Base-by-base conservation (phyloP, 2,888 invertebrate species). In the Caenorhabditis parvicauda region DNA sequence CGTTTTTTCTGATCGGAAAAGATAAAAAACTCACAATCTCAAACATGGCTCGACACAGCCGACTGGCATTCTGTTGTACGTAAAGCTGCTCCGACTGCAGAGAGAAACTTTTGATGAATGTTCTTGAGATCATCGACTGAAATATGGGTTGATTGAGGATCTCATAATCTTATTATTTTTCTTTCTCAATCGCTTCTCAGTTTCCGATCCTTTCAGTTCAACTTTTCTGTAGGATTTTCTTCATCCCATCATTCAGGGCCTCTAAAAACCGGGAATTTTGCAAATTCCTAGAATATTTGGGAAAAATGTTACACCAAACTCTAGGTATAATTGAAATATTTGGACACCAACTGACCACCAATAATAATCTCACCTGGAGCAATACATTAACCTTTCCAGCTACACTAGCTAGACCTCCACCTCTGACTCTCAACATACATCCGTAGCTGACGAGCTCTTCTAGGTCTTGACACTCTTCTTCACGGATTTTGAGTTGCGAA, bases 351-450 rank as follows among this genome's bases (percentile, higher is more conserved):
- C n/a, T 35, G n/a, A 35, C 35, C 35, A n/a, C n/a, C n/a, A n/a
- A n/a, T n/a, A n/a, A 3, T 27, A 17, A 47, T 29, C 17, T 1
- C 38, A 66, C 83, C 60, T 94, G 93, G 75, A 98, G 86, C 14
- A 98, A 84, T 69, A 94, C 91, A 83, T 94, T 94, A 32, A 93
- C 93, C 87, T 95, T 95, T 75, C 92, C 94, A 74, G 91, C 88
- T 17, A 91, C 87, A 81, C 92, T 91, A 81, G 94, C 94, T 2
- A 89, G 87, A 0, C 91, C 90, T 5, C 92, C 89, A 6, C 91
- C 89, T 63, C 88, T 87, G 0, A 91, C 89, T 25, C 87, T 86
- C 27, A 91, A 85, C 78, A 89, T 88, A 79, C 94, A 91, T 79
- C 87, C 87, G 17, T 88, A 86, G 28, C 86, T 84, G 28, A 87